Conservation (phyloP, 2,888 invertebrate genomes). For the Tiliacea citrago region DNA sequence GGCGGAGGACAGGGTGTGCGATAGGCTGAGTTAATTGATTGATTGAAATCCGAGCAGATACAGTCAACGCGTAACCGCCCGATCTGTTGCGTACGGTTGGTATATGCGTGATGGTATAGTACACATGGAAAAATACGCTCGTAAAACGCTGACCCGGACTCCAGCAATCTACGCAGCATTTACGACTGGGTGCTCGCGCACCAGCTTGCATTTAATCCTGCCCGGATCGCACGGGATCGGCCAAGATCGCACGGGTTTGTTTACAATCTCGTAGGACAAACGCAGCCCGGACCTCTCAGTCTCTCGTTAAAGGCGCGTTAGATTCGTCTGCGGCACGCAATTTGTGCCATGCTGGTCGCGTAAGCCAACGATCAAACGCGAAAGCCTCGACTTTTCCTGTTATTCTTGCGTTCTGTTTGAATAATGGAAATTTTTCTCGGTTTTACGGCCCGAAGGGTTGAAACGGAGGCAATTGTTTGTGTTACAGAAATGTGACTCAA, state of each 20-base stretch:
- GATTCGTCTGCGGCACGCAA: slow-evolving; percentile 45
- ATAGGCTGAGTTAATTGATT: no score
- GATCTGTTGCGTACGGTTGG: slow-evolving; percentile 31
- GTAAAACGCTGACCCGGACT: slow-evolving; percentile 55
- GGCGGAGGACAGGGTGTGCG: no score
- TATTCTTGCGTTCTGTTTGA: slow-evolving; percentile 61
- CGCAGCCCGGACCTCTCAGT: neutral
- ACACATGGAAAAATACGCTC: slow-evolving; percentile 56
- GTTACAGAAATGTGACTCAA: slow-evolving; percentile 59
- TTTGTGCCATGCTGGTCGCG: slow-evolving; percentile 45
- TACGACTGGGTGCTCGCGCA: slow-evolving; percentile 48
- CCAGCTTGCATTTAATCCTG: slow-evolving; percentile 52
- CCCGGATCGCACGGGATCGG: slow-evolving; percentile 17
- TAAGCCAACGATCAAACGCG: slow-evolving; percentile 58
- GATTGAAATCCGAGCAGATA: slow-evolving; percentile 24
- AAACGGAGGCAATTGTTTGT: slow-evolving; percentile 57
- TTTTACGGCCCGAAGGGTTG: slow-evolving; percentile 60
- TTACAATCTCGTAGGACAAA: slow-evolving; percentile 29
- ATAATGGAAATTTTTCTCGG: slow-evolving; percentile 62
- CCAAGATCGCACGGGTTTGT: slow-evolving; percentile 32
- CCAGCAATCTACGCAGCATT: slow-evolving; percentile 41
- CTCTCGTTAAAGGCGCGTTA: slow-evolving; percentile 47
- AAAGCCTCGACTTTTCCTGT: slow-evolving; percentile 55
- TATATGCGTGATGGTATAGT: slow-evolving; percentile 27
- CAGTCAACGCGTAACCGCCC: slow-evolving; percentile 1